These are phyloP conservation scores for Iguana delicatissima DNA, from an alignment of 2,797 vertebrate genomes.

Conservation along the genomic window DNA sequence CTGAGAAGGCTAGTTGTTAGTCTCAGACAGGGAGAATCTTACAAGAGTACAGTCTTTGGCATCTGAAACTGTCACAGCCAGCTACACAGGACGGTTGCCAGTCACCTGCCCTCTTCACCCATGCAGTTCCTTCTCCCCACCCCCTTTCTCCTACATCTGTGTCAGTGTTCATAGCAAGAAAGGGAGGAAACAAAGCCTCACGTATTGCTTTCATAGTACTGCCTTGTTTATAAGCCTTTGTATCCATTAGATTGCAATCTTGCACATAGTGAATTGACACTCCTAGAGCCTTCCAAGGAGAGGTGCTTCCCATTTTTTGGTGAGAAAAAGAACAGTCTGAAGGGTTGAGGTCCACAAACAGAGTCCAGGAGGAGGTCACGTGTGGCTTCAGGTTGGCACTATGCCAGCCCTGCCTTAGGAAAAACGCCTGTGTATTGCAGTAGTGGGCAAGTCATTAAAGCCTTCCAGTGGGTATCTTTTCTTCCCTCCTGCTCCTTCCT, in stretches of 20 bases:
- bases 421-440: background rate
- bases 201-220: background rate
- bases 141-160: background rate
- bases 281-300: too few relatives aligned
- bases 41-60: slow-evolving; percentile 19
- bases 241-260: too few relatives aligned
- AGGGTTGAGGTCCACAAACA: too few relatives aligned
- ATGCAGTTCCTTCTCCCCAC: background rate
- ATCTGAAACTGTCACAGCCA: background rate
- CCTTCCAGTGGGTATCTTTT: background rate
- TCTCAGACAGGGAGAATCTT: background rate
- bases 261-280: too few relatives aligned
- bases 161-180: background rate
- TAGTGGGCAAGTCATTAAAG: background rate
- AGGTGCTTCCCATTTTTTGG: too few relatives aligned
- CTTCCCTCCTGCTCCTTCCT: background rate
- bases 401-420: background rate
- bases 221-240: background rate
- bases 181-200: background rate
- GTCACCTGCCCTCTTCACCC: background rate
- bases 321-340: too few relatives aligned
- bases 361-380: too few relatives aligned
- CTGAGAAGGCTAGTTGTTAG: slow-evolving; percentile 6
- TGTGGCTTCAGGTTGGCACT: too few relatives aligned
- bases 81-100: background rate